Percentiles rank a stretch among this genome's conserved stretches.
Evolutionary conservation across 2,797 vertebrate species (phyloP).

Genomic region (Eurystomus glaucurus): DNA sequence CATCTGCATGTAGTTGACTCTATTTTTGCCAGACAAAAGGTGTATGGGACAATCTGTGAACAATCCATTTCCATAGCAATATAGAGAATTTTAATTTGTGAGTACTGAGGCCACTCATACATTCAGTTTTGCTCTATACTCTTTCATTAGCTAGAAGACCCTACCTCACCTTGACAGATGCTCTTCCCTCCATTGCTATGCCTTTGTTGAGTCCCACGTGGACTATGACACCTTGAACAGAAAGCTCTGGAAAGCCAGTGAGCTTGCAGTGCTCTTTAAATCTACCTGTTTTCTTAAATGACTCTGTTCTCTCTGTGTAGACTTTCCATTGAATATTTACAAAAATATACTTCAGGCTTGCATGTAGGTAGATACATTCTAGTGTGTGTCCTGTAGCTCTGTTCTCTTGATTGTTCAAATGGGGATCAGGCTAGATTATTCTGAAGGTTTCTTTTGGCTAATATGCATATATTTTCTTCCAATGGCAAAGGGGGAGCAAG

Average conservation of each 20-base stretch:
- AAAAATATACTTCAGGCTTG: not conserved
- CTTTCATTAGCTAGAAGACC: not conserved
- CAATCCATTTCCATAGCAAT: not conserved
- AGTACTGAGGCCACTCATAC: not conserved
- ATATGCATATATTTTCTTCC: not conserved
- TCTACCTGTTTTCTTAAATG: not conserved
- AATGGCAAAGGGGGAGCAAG: not conserved
- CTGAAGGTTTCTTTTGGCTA: not conserved
- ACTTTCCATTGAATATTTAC: not conserved
- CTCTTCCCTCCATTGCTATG: not conserved
- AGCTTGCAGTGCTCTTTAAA: not conserved
- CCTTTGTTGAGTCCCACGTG: not conserved
- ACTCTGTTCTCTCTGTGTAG: not conserved
- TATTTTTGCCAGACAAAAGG: not conserved
- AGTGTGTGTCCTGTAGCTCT: not conserved
- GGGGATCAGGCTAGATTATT: not conserved
- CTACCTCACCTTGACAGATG: not conserved
- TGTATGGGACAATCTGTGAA: not conserved
- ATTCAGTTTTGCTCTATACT: not conserved
- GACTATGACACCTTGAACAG: not conserved
- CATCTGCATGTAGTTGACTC: not conserved
- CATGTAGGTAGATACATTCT: not conserved
- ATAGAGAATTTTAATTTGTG: not conserved
- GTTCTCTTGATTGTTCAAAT: not conserved
- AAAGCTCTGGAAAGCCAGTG: not conserved